phyloP scores from a whole-genome alignment of 2,888 invertebrate species.

The Onchidella celtica region DNA sequence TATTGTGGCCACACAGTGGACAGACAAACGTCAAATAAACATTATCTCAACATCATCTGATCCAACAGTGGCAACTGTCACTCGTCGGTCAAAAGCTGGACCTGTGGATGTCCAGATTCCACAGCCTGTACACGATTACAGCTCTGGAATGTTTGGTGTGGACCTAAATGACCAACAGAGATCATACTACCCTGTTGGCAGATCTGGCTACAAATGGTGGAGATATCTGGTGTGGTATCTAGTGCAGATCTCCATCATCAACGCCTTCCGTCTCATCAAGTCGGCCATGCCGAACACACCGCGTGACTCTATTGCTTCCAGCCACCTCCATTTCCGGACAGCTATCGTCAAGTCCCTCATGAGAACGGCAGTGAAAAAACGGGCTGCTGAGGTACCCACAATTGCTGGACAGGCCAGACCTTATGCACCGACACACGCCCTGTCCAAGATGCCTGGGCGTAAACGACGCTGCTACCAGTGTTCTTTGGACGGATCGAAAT shows the following conservation, averaged over 20 bases:
- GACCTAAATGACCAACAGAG: conserved; percentile 38
- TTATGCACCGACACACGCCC: neutral
- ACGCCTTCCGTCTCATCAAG: conserved; percentile 40
- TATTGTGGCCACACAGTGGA: conserved; percentile 14
- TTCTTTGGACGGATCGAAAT: neutral
- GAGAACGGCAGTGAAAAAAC: neutral
- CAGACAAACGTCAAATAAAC: conserved; percentile 27
- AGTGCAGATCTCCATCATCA: conserved; percentile 37
- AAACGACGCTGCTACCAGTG: conserved; percentile 33
- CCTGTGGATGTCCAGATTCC: neutral
- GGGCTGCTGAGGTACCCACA: neutral
- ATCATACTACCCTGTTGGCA: conserved; percentile 47
- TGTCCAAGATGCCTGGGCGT: conserved; percentile 4
- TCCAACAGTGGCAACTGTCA: neutral
- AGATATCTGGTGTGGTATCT: conserved; percentile 42
- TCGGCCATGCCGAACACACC: neutral
- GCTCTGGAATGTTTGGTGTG: conserved; percentile 38
- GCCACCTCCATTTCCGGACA: conserved; percentile 14
- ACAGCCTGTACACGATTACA: conserved; percentile 2
- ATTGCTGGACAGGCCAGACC: neutral
- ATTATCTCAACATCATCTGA: conserved; percentile 39
- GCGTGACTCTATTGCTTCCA: neutral
- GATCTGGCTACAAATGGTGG: conserved; percentile 46
- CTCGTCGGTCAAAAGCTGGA: neutral
- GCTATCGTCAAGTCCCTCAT: neutral